Percentiles rank a stretch among this genome's conserved stretches.
These are phyloP conservation scores for Eupithecia insigniata DNA, from an alignment of 2,888 invertebrate genomes.

Conservation along the genomic window DNA sequence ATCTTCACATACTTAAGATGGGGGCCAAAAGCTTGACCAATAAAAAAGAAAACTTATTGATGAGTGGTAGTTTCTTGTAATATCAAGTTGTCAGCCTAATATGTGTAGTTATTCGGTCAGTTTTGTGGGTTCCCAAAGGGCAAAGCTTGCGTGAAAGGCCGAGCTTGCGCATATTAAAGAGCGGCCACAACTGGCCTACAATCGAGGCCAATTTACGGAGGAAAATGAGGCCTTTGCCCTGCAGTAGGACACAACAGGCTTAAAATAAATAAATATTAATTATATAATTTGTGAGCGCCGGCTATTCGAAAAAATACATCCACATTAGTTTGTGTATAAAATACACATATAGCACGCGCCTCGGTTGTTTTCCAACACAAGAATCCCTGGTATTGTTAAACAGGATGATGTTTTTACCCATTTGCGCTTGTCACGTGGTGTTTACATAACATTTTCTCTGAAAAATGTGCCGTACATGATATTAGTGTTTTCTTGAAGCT, in stretches of 20 bases:
- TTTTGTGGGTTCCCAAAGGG: background rate
- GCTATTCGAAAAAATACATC: background rate
- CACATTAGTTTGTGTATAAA: slow-evolving; percentile 10
- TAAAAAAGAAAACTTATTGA: too few relatives aligned
- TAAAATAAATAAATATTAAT: background rate
- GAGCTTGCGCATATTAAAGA: background rate
- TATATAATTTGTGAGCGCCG: background rate
- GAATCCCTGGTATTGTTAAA: slow-evolving; percentile 72
- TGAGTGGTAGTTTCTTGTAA: background rate
- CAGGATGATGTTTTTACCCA: slow-evolving; percentile 64
- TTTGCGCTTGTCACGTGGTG: slow-evolving; percentile 55
- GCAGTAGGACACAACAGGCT: background rate
- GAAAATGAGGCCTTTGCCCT: background rate
- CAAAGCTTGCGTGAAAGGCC: background rate
- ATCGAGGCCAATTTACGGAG: background rate
- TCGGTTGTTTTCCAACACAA: slow-evolving; percentile 57
- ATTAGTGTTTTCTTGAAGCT: slow-evolving; percentile 24
- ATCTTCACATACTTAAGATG: too few relatives aligned
- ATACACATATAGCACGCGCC: slow-evolving; percentile 56
- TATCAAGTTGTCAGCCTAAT: background rate
- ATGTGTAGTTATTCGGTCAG: background rate
- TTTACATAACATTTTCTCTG: slow-evolving; percentile 70
- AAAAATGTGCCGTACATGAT: slow-evolving; percentile 50
- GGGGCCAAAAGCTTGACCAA: too few relatives aligned
- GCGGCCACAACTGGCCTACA: background rate